Base-by-base conservation (phyloP, 2,113 vertebrate genomes). In the Embiotoca jacksoni region DNA sequence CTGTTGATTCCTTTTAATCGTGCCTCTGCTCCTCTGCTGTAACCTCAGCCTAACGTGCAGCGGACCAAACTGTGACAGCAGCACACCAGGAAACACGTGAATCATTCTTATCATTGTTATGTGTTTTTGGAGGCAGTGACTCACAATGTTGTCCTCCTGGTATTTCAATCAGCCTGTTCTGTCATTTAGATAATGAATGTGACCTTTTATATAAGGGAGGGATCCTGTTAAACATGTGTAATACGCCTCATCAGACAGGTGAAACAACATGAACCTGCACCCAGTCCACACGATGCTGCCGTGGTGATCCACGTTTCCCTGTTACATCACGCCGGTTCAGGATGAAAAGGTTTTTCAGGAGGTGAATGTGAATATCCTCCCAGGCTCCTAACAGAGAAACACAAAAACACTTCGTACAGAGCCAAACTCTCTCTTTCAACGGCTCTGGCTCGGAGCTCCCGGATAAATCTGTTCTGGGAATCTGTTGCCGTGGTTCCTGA, bases 381-480 rank as follows among this genome's bases (percentile, higher is more conserved):
- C 61, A 57, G 35, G 55, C 31, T 61, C n/a, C 64, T 59, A 23
- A 23, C 23, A 23, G 23, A 23, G 23, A 23, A 23, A 23, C 23
- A 23, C 23, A 23, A 23, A 23, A 23, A 23, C 23, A 31, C 75
- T 59, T 31, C 31, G 0, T 75, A 68, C 65, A 0, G 0, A 77
- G 69, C 78, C 80, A 87, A 80, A 65, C 37, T 41, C 83, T 36
- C 7, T 15, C 47, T 82, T 77, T 73, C 56, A 70, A 37, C 50
- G 75, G 70, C 35, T 64, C 74, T 78, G 68, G 77, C 80, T 65
- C 32, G 10, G 55, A 70, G 36, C 23, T 0, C 35, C 65, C 36
- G 59, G 61, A 75, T 80, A 78, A 89, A 89, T 88, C 87, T 75
- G 74, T 87, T 84, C 65, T 65, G 76, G 70, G 84, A 81, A 81